Conservation (phyloP, 2,797 vertebrate genomes). For the Lerista edwardsae region DNA sequence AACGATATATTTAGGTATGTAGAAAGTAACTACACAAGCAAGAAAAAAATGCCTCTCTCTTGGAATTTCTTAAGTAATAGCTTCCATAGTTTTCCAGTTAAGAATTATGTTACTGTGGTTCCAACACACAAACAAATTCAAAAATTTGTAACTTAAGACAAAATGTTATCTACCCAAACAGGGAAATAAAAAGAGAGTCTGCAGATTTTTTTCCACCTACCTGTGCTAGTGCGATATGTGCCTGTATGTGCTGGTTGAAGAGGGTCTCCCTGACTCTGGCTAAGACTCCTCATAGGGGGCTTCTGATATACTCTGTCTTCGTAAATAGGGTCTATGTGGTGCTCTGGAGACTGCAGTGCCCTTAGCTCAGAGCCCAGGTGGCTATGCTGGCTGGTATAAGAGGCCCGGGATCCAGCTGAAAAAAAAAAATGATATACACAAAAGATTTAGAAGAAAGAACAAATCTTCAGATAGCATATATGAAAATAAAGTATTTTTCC, state of each 20-base stretch:
- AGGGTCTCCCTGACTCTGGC: conserved; percentile 95
- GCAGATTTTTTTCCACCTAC: conserved; percentile 75
- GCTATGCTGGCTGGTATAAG: conserved; percentile 95
- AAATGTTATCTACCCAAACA: neutral
- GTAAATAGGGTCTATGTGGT: conserved; percentile 97
- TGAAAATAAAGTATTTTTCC: neutral
- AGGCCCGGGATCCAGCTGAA: conserved; percentile 90
- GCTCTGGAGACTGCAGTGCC: conserved; percentile 94
- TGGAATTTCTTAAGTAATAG: neutral
- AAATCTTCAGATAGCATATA: neutral
- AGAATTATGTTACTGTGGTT: conserved; percentile 8
- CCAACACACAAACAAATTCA: conserved; percentile 39
- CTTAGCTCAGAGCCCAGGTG: conserved; percentile 91
- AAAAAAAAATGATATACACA: conserved; percentile 42
- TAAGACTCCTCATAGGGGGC: conserved; percentile 95
- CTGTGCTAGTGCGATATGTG: conserved; percentile 94
- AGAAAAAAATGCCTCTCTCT: neutral
- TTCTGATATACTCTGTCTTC: conserved; percentile 98
- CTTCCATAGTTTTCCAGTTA: conserved; percentile 15
- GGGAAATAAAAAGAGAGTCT: conserved; percentile 1
- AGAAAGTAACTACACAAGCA: neutral
- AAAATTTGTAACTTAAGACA: conserved; percentile 19
- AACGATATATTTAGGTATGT: neutral
- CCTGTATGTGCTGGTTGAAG: conserved; percentile 85
- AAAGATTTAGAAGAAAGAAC: neutral